A percentile compares a stretch with the other conserved stretches of the same genome.
Conservation (phyloP, 2,113 vertebrate species). For the Callipepla californica region DNA sequence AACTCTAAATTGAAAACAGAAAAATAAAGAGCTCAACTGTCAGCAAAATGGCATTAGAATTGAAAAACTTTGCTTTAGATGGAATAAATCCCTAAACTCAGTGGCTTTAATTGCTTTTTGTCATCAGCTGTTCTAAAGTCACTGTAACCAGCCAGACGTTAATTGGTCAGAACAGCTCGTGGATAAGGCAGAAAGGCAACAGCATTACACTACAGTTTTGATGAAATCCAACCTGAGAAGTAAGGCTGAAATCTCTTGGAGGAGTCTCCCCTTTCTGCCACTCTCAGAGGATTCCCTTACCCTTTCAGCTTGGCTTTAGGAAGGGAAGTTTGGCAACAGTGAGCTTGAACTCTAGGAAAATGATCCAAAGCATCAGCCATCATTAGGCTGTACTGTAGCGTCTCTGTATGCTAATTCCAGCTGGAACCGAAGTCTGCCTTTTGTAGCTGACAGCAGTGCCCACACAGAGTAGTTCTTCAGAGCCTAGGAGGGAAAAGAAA, state of each 20-base stretch:
- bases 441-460: not conserved
- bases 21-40: not conserved
- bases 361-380: accelerated
- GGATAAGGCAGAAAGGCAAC: not conserved
- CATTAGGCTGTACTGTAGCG: accelerated
- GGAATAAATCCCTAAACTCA: not conserved
- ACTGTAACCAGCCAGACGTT: not conserved
- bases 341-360: not conserved
- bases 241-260: not conserved
- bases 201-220: accelerated
- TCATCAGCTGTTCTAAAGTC: not conserved
- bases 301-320: not conserved
- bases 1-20: not conserved
- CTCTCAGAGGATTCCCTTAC: not conserved
- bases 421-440: not conserved
- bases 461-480: not conserved
- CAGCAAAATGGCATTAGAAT: not conserved
- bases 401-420: accelerated
- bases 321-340: not conserved
- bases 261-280: not conserved
- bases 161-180: not conserved
- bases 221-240: not conserved
- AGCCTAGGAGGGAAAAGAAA: not conserved
- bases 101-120: not conserved
- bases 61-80: not conserved